These are phyloP conservation scores for Ligdia adustata DNA, from an alignment of 2,888 invertebrate genomes.

Conservation along the genomic window DNA sequence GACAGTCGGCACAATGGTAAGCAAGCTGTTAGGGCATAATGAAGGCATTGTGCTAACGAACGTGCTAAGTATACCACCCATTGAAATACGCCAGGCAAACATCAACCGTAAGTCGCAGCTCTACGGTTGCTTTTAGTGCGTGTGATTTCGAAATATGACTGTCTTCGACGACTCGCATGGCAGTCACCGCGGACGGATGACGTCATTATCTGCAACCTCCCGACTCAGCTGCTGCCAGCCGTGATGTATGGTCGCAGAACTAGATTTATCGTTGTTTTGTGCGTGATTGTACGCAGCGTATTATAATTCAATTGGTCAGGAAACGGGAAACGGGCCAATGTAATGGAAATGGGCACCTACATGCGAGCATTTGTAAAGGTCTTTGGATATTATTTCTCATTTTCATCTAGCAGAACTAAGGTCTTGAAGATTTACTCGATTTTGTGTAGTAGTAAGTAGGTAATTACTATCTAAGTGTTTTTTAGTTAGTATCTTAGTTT, in stretches of 20 bases:
- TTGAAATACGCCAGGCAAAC: conserved; percentile 14
- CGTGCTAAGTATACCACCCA: conserved; percentile 29
- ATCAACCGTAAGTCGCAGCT: conserved; percentile 12
- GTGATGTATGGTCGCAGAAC: conserved; percentile 62
- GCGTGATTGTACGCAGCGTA: conserved; percentile 47
- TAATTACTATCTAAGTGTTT: no score
- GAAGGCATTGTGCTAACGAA: conserved; percentile 66
- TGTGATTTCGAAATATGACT: conserved; percentile 28
- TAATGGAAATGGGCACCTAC: conserved; percentile 16
- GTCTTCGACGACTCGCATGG: conserved; percentile 40
- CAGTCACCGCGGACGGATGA: conserved; percentile 55
- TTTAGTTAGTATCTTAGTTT: no score
- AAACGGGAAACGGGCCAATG: conserved; percentile 27
- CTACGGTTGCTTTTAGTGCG: conserved; percentile 18
- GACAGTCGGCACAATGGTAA: conserved; percentile 67
- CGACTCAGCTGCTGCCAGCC: conserved; percentile 60
- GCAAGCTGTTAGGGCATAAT: conserved; percentile 74
- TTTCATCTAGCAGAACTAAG: conserved; percentile 2
- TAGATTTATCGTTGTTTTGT: conserved; percentile 66
- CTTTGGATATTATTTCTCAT: conserved; percentile 13
- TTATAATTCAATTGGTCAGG: conserved; percentile 42
- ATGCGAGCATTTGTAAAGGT: conserved; percentile 7
- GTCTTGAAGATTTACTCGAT: neutral
- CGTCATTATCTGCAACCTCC: conserved; percentile 70
- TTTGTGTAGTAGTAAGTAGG: no score